phyloP scores from a whole-genome alignment of 2,113 vertebrate species.

The Budorcas taxicolor region DNA sequence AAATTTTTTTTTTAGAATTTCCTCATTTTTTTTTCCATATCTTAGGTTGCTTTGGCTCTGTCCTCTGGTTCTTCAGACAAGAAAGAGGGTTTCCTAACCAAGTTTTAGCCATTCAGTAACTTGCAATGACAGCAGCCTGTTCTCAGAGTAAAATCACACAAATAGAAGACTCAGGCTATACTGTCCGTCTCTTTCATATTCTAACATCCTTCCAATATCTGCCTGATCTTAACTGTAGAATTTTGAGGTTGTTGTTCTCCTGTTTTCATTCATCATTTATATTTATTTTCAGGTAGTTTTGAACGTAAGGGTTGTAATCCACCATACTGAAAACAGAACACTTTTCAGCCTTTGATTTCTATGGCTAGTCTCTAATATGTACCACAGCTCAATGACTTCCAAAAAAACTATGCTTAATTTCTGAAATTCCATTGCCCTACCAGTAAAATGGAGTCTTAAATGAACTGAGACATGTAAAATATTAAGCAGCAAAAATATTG shows the following conservation, averaged over 20 bases:
- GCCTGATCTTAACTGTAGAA: neutral
- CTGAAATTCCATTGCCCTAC: neutral
- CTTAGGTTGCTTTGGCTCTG: neutral
- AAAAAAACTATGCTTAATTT: neutral
- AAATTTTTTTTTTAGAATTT: neutral
- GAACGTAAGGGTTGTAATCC: neutral
- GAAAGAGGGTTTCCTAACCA: neutral
- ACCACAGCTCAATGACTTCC: neutral
- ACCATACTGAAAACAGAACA: neutral
- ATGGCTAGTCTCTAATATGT: neutral
- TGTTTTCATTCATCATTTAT: neutral
- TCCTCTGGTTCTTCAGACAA: neutral
- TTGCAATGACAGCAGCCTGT: neutral
- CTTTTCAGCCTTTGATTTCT: neutral
- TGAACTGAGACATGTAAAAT: neutral
- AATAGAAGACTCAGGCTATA: neutral
- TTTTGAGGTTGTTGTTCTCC: neutral
- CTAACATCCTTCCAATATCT: neutral
- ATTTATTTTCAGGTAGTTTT: neutral
- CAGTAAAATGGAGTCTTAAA: neutral
- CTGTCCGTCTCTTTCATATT: neutral
- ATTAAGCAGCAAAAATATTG: neutral
- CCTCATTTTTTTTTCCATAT: neutral
- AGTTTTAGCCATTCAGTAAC: neutral
- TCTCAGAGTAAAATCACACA: neutral